These are phyloP conservation scores for Ochlodes sylvanus DNA, from an alignment of 2,888 invertebrate species.

Conservation along the genomic window DNA sequence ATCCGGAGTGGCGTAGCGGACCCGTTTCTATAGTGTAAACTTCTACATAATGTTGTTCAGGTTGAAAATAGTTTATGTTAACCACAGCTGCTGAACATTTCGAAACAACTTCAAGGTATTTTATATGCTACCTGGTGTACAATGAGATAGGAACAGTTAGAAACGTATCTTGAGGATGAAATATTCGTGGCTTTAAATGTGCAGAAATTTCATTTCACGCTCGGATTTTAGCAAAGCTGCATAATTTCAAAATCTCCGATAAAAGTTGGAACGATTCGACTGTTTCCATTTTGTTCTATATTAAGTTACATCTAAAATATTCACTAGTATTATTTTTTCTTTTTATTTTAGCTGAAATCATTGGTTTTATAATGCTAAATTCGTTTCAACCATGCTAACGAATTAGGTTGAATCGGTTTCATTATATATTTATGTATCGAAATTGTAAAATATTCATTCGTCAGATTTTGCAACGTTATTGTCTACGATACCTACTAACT, in stretches of 20 bases:
- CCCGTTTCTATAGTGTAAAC: too few relatives aligned
- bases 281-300: background rate
- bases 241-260: background rate
- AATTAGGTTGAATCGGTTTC: too few relatives aligned
- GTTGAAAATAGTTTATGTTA: background rate
- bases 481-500: too few relatives aligned
- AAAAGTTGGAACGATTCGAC: background rate
- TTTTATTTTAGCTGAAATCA: too few relatives aligned
- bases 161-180: background rate
- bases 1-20: too few relatives aligned
- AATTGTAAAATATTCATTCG: too few relatives aligned
- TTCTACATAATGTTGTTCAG: background rate
- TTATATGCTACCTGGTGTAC: background rate
- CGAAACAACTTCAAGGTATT: background rate
- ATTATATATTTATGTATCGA: too few relatives aligned
- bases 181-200: slow-evolving; percentile 1
- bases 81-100: background rate
- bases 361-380: too few relatives aligned
- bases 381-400: too few relatives aligned
- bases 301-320: too few relatives aligned
- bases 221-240: slow-evolving; percentile 1
- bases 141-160: background rate
- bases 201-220: background rate
- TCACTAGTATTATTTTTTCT: too few relatives aligned
- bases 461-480: too few relatives aligned